phyloP scores from a whole-genome alignment of 2,113 vertebrate genomes.

The Megaceryle torquata region DNA sequence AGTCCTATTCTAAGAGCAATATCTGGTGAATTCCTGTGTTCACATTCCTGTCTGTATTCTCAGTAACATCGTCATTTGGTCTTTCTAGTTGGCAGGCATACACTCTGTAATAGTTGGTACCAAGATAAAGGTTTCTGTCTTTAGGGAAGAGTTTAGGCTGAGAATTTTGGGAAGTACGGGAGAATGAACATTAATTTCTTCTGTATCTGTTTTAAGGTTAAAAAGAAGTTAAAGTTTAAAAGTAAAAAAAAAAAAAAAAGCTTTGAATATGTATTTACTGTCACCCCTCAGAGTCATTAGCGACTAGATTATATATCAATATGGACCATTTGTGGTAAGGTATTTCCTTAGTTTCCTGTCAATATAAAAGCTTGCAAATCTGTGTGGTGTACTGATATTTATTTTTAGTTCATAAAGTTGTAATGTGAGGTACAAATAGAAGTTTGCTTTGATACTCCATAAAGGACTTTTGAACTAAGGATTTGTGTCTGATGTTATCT shows the following conservation, averaged over 20 bases:
- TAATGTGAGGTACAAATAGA: background rate
- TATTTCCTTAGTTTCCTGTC: background rate
- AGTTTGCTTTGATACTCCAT: background rate
- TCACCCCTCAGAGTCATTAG: background rate
- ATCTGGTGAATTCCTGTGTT: background rate
- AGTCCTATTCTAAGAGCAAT: background rate
- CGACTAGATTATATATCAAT: background rate
- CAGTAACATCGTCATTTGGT: background rate
- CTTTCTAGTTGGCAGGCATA: background rate
- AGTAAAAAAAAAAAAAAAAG: background rate
- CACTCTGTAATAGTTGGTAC: background rate
- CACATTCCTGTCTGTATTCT: background rate
- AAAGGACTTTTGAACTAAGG: background rate
- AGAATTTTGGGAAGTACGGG: background rate
- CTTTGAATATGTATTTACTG: background rate
- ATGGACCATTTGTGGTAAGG: background rate
- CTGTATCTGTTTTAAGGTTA: background rate
- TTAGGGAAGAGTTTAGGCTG: background rate
- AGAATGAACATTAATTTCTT: background rate
- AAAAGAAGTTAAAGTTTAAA: background rate
- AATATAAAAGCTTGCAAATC: background rate
- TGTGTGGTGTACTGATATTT: background rate
- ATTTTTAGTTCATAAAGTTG: background rate
- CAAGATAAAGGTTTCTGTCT: background rate
- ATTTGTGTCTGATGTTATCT: background rate